Percentiles rank a stretch among this genome's conserved stretches.
These are phyloP conservation scores for Chlorops oryzae DNA, from an alignment of 1,140 invertebrate genomes.

Conservation along the genomic window DNA sequence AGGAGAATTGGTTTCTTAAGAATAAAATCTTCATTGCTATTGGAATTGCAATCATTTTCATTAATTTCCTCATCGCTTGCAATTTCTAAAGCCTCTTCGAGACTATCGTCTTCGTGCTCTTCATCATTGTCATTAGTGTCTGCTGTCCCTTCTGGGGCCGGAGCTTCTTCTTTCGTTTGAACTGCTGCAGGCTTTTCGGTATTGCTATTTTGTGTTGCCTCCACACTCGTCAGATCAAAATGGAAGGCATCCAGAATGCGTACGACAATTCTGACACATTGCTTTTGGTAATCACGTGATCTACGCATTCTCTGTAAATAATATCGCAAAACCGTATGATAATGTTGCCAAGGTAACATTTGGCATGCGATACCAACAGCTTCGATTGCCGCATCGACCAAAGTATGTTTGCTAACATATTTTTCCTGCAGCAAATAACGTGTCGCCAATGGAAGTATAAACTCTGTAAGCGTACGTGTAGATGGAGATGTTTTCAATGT, in stretches of 20 bases:
- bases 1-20: slow-evolving; percentile 53
- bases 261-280: slow-evolving; percentile 72
- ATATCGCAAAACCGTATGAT: slow-evolving; percentile 70
- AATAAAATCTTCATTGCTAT: slow-evolving; percentile 1
- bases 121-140: slow-evolving; percentile 25
- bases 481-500: slow-evolving; percentile 56
- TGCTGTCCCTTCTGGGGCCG: not conserved
- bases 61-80: slow-evolving; percentile 25
- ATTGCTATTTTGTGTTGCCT: too few species aligned
- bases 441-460: slow-evolving; percentile 76
- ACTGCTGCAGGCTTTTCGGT: slow-evolving; percentile 23
- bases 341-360: slow-evolving; percentile 80
- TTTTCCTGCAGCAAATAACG: slow-evolving; percentile 73
- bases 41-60: slow-evolving; percentile 23
- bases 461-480: slow-evolving; percentile 68
- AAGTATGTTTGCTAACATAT: slow-evolving; percentile 66
- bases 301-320: slow-evolving; percentile 71
- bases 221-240: slow-evolving; percentile 73
- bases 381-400: slow-evolving; percentile 80
- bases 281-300: slow-evolving; percentile 71
- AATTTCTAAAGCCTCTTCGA: slow-evolving; percentile 27
- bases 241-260: slow-evolving; percentile 87
- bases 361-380: slow-evolving; percentile 67
- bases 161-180: slow-evolving; percentile 7
- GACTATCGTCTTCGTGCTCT: slow-evolving; percentile 37